Percentiles rank a stretch among this genome's conserved stretches.
phyloP scores from a whole-genome alignment of 2,888 invertebrate species.

The Aporophyla nigra region DNA sequence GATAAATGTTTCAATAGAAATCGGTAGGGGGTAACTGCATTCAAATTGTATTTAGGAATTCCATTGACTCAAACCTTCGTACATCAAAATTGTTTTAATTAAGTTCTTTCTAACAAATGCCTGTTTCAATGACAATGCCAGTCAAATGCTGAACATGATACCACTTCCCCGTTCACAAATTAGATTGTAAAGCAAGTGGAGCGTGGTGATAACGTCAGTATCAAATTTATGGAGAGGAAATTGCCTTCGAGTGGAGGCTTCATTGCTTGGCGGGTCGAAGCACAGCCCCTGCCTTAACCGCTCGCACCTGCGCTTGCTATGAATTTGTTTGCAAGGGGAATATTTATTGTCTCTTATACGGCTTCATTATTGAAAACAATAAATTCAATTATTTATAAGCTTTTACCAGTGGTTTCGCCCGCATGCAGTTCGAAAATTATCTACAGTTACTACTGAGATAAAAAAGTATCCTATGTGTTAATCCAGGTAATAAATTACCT shows the following conservation, averaged over 20 bases:
- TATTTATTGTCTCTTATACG: conserved; percentile 45
- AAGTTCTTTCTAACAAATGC: conserved; percentile 8
- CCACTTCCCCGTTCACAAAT: conserved; percentile 71
- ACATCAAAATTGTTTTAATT: neutral
- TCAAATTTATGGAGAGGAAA: conserved; percentile 71
- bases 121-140: conserved; percentile 46
- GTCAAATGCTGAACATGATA: conserved; percentile 62
- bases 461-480: too few relatives aligned
- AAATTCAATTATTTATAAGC: conserved; percentile 48
- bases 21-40: neutral
- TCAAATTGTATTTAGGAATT: neutral
- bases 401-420: too few relatives aligned
- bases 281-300: conserved; percentile 59
- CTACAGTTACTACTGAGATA: too few relatives aligned
- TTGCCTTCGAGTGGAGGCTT: conserved; percentile 68
- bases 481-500: too few relatives aligned
- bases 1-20: neutral
- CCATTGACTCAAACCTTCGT: neutral
- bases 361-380: conserved; percentile 55
- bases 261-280: conserved; percentile 62
- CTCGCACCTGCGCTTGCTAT: conserved; percentile 70
- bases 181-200: conserved; percentile 71
- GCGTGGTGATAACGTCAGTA: conserved; percentile 69
- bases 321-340: conserved; percentile 51
- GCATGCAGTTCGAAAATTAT: too few relatives aligned